These are phyloP conservation scores for Drosophila setifemur DNA, from an alignment of 1,140 invertebrate species.

Conservation along the genomic window DNA sequence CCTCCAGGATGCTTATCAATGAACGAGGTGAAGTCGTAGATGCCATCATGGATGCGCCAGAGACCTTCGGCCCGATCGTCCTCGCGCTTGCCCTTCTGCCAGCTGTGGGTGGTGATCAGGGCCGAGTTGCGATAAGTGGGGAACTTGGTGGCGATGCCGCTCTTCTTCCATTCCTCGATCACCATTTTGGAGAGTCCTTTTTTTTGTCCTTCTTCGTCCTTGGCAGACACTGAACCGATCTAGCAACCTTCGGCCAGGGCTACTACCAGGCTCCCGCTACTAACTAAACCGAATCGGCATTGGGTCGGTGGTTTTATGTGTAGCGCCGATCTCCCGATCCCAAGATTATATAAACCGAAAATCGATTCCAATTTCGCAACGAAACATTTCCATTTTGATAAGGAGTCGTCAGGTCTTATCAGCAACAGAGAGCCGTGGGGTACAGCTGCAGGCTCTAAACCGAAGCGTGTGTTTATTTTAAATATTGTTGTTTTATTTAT, in stretches of 20 bases:
- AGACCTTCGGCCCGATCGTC: constrained; percentile 87
- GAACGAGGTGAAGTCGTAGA: constrained; percentile 88
- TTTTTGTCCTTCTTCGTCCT: not conserved
- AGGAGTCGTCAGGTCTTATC: constrained; percentile 15
- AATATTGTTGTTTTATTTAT: not conserved
- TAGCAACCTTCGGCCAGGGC: constrained; percentile 1
- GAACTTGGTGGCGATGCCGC: constrained; percentile 74
- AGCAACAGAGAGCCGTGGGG: not conserved
- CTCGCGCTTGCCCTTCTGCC: constrained; percentile 84
- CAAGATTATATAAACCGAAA: constrained; percentile 37
- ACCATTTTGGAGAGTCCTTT: constrained; percentile 47
- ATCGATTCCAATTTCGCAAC: constrained; percentile 17
- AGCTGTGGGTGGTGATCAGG: constrained; percentile 73
- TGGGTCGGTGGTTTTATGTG: constrained; percentile 16
- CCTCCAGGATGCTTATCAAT: constrained; percentile 88
- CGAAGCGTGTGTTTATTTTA: not conserved
- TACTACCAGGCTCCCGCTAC: not conserved
- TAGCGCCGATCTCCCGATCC: constrained; percentile 5
- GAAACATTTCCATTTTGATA: constrained; percentile 67
- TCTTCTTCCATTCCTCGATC: constrained; percentile 70
- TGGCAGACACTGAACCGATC: not conserved
- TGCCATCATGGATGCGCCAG: constrained; percentile 87
- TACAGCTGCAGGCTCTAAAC: constrained; percentile 10
- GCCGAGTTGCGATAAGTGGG: constrained; percentile 69
- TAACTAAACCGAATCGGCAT: constrained; percentile 30